Percentiles rank a stretch among this genome's conserved stretches.
Evolutionary conservation across 92 coral and sea anemone genomes (phyloP).

Genomic region (Epizoanthus stellaris): DNA sequence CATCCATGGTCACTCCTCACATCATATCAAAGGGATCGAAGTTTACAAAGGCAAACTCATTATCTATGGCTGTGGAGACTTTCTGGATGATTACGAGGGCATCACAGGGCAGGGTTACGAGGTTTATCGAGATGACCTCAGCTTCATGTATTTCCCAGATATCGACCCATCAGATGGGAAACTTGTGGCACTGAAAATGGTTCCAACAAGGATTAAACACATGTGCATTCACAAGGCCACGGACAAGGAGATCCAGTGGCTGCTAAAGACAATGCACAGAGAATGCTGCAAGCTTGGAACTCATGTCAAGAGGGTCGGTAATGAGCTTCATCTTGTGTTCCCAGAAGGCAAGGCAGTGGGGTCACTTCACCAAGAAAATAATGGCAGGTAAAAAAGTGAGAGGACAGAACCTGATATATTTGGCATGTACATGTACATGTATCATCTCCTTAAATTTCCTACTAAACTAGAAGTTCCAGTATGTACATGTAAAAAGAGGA

Average conservation of each 20-base stretch:
- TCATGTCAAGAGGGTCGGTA: constrained; percentile 61
- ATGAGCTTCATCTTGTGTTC: constrained; percentile 72
- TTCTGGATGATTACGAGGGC: constrained; percentile 85
- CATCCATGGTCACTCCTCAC: constrained; percentile 90
- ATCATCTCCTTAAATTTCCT: no score
- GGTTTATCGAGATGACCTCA: constrained; percentile 71
- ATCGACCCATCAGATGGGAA: constrained; percentile 63
- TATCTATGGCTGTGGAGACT: constrained; percentile 91
- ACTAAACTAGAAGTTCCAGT: no score
- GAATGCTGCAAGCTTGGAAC: constrained; percentile 78
- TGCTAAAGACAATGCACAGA: constrained; percentile 73
- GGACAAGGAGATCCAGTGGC: constrained; percentile 82
- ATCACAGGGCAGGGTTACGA: constrained; percentile 75
- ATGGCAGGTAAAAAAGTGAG: no score
- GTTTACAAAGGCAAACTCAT: constrained; percentile 75
- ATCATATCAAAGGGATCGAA: constrained; percentile 88
- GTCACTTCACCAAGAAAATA: no score
- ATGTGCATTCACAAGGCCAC: constrained; percentile 75
- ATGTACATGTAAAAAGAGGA: no score
- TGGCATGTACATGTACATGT: no score
- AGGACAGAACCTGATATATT: no score
- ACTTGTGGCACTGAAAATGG: constrained; percentile 70
- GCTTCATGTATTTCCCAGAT: constrained; percentile 83
- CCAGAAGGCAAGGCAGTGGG: background rate
- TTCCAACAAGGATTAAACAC: constrained; percentile 82